Base-by-base conservation (phyloP, 2,797 vertebrate species). In the Sylvilagus floridanus region DNA sequence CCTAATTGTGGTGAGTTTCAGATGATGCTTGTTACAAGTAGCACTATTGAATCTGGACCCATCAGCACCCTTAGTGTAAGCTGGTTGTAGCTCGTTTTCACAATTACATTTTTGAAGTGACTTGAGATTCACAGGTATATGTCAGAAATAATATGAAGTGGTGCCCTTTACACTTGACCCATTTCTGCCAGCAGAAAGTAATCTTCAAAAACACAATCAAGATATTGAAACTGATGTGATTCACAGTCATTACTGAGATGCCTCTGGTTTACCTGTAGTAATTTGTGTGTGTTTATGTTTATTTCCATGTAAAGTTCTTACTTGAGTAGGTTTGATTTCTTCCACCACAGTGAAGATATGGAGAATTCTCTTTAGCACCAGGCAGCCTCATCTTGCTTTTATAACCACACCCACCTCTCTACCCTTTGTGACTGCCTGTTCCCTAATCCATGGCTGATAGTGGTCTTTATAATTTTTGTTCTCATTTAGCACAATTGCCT, bases 1-100 rank as follows among this genome's bases (percentile, higher is more conserved):
- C 8, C 88, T 57, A 60, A 35, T 90, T 88, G 78, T 88, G 86
- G 90, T 96, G 81, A 97, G 90, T 92, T 93, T 62, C 19, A 81
- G 65, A 60, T 91, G 78, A 91, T 94, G 42, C 13, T 21, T 63
- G 77, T 37, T 76, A 68, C 9, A 88, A 26, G 66, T 86, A 91
- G 17, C 32, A 60, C 16, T 87, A 4, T 84, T 76, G 35, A 91
- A 65, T 89, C 35, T 42, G 62, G 28, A 52, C 50, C 19, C 4
- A 63, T 89, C 47, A 83, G 14, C 17, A 88, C 90, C 47, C 47
- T 88, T 89, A 88, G 91, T 94, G 32, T 47, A 86, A 95, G 60
- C 60, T 76, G 60, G 28, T 77, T 30, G 24, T 77, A 90, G 3
- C n/a, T 93, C 1, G 22, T 89, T 79, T 87, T 91, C 35, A 17